These are phyloP conservation scores for Phodopus roborovskii DNA, from an alignment of 2,113 vertebrate species.

Conservation along the genomic window DNA sequence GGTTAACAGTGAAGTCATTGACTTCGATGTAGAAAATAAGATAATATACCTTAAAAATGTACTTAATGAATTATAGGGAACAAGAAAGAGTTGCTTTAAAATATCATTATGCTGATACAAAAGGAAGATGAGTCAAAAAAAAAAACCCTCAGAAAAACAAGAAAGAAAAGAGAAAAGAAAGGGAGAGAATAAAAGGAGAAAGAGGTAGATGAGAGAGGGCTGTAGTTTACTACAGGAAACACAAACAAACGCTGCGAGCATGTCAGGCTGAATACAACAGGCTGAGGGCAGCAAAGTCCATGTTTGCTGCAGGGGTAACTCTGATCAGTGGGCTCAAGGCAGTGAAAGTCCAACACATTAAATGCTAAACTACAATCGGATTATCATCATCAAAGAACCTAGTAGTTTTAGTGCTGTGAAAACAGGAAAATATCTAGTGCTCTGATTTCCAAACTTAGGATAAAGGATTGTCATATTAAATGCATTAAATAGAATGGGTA, in stretches of 20 bases:
- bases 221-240: neutral
- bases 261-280: neutral
- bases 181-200: too few species aligned
- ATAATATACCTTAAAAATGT: neutral
- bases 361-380: neutral
- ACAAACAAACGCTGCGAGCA: neutral
- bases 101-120: neutral
- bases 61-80: neutral
- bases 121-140: neutral
- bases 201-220: neutral
- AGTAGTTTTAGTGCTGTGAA: neutral
- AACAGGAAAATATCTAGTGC: neutral
- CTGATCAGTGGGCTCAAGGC: neutral
- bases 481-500: neutral
- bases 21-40: neutral
- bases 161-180: neutral
- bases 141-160: neutral
- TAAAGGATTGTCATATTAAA: slow-evolving; percentile 10
- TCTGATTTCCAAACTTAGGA: neutral
- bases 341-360: neutral
- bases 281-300: neutral
- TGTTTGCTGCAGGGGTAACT: neutral
- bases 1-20: neutral
- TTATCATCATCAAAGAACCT: neutral
- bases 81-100: slow-evolving; percentile 27